phyloP scores from a whole-genome alignment of 2,888 invertebrate species.

The Athetis lepigone region DNA sequence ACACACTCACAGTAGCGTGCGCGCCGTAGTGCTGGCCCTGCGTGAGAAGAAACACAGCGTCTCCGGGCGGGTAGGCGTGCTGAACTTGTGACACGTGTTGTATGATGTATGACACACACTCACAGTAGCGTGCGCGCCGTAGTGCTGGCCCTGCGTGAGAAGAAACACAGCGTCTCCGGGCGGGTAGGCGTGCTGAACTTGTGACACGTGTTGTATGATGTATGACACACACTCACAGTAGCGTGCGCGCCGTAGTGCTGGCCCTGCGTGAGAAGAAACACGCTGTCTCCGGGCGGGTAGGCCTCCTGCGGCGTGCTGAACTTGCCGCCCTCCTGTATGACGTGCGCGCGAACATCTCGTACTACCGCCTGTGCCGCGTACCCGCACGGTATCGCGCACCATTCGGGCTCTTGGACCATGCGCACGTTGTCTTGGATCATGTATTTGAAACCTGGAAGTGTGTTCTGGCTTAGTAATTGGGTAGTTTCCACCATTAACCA shows the following conservation, averaged over 20 bases:
- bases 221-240: constrained; percentile 91
- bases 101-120: too few relatives aligned
- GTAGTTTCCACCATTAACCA: too few relatives aligned
- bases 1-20: too few relatives aligned
- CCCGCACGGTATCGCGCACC: constrained; percentile 91
- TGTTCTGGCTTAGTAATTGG: neutral
- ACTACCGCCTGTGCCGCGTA: constrained; percentile 93
- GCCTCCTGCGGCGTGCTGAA: constrained; percentile 84
- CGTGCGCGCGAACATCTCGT: constrained; percentile 68
- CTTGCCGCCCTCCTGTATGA: constrained; percentile 65
- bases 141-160: too few relatives aligned
- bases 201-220: too few relatives aligned
- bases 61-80: too few relatives aligned
- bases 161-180: too few relatives aligned
- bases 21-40: too few relatives aligned
- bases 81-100: too few relatives aligned
- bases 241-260: constrained; percentile 96
- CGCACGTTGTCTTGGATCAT: constrained; percentile 90
- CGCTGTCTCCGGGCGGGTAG: constrained; percentile 92
- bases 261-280: constrained; percentile 94
- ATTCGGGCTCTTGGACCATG: constrained; percentile 93
- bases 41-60: too few relatives aligned
- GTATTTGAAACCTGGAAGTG: constrained; percentile 82
- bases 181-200: too few relatives aligned
- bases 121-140: too few relatives aligned